Evolutionary conservation across 2,113 vertebrate species (phyloP), one percentile per base, ranked within the genome.

Genomic region (Calypte anna): DNA sequence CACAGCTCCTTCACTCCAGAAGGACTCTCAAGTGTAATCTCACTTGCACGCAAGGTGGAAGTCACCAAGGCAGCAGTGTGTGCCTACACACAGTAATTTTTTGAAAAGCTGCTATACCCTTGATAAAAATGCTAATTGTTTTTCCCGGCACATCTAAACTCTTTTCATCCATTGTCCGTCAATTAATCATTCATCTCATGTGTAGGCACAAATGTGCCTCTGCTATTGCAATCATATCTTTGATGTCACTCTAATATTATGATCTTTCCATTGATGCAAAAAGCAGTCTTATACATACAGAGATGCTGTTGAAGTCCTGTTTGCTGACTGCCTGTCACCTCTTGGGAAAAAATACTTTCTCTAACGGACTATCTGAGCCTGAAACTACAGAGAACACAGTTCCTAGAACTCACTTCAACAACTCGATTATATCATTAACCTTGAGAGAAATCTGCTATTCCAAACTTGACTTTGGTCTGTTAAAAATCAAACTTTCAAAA

Each of bases 401-500:
- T 83, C 19, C 48, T 61, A 44, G 53, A 61, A 77, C 14, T 61
- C 59, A 53, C 75, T 88, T 90, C 75, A 64, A 17, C 14, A 87
- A 38, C 33, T 73, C 40, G 59, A 50, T 91, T 64, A 20, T 36
- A 43, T 38, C 2, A 77, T 57, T 70, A 38, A 57, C 77, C 61
- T 74, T 66, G 21, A 69, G 31, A 86, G 48, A 91, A 94, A 86
- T 53, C 43, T 68, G 33, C 19, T 63, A 59, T 78, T 75, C 48
- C 30, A 70, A 87, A 72, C 11, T 24, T 55, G 62, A 80, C 11
- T 67, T 74, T n/a, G 67, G 30, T 51, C 88, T 90, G 31, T 38
- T 93, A 40, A 82, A 93, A 77, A 70, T 13, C 38, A 33, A 8
- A 64, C 46, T 86, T 91, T 58, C 22, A 57, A 93, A 94, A 74